Conservation (phyloP, 2,888 invertebrate species). For the Drosophila mercatorum region DNA sequence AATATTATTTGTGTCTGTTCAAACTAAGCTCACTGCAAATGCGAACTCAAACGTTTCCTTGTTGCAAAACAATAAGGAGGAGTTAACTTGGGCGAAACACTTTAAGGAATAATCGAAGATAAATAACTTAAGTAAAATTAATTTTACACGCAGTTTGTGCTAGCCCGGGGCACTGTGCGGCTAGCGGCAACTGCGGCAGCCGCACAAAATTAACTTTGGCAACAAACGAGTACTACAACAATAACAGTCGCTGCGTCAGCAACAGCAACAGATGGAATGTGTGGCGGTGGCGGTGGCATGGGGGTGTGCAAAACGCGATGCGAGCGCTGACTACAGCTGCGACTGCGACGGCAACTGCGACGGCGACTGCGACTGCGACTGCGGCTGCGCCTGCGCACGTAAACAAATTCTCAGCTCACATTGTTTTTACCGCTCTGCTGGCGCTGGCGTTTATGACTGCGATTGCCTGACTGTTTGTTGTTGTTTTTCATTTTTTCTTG, state of each 20-base stretch:
- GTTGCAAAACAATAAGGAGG: not conserved
- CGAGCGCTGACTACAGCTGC: constrained; percentile 1
- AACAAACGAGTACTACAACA: constrained; percentile 71
- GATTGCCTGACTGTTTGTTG: constrained; percentile 4
- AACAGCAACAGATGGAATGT: constrained; percentile 29
- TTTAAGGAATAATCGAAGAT: too few species aligned
- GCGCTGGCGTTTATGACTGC: constrained; percentile 33
- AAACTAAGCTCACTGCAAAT: not conserved
- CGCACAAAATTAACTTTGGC: constrained; percentile 75
- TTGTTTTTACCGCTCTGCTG: constrained; percentile 50
- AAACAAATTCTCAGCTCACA: constrained; percentile 75
- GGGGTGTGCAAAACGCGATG: constrained; percentile 20
- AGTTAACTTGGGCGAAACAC: too few species aligned
- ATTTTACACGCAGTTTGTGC: not conserved
- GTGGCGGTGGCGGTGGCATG: constrained; percentile 18
- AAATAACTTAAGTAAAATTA: too few species aligned
- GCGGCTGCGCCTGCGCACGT: constrained; percentile 56
- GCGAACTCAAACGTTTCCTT: not conserved
- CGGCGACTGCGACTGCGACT: constrained; percentile 26
- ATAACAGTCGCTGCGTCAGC: constrained; percentile 26
- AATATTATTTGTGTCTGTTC: not conserved
- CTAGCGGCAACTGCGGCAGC: constrained; percentile 37
- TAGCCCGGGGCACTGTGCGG: constrained; percentile 47
- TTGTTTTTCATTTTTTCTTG: constrained; percentile 14
- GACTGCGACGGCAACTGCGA: constrained; percentile 14